Evolutionary conservation across 2,797 vertebrate species (phyloP), one percentile per base, ranked within the genome.

Genomic region (Cyclura pinguis): DNA sequence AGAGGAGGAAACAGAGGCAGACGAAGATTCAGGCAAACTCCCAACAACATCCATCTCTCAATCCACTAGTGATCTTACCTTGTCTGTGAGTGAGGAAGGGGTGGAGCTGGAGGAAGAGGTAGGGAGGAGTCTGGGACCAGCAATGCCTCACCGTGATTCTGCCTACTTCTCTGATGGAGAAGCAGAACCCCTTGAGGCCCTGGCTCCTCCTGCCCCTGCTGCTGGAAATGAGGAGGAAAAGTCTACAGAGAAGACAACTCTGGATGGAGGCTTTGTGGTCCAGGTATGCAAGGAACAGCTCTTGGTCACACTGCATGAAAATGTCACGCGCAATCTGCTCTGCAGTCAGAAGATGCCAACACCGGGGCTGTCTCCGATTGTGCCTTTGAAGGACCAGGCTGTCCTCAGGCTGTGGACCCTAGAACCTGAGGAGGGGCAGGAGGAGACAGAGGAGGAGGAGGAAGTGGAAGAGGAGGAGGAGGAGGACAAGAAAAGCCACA

Each of bases 271-370:
- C 87, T 98, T 99, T 88, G 98, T 98, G 97, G 98, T 99, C 97
- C 97, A 99, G 98, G 98, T 99, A 92, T 98, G 98, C 96, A 98
- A 99, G 93, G 98, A 99, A 94, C 98, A 98, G 93, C 96, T 99
- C 88, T 98, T 98, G 96, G 98, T 98, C 96, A 98, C 98, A 9
- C 97, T 99, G 84, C 97, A 98, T 96, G 98, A 99, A 96, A 98
- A 98, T n/a, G 98, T 99, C 94, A 98, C 98, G 89, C 98, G 98
- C 91, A 99, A 98, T 83, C 96, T 98, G 84, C 97, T 99, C 14
- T 98, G 98, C 95, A 97, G 97, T 9, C 87, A 85, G 85, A 83
- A 64, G 50, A n/a, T 27, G 6, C 50, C 86, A 18, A 47, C 50
- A 0, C 1, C 38, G n/a, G 12, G 6, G 10, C 62, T 80, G 85